Base-by-base conservation (phyloP, 2,113 vertebrate species). In the Andinoacara biseriatus region DNA sequence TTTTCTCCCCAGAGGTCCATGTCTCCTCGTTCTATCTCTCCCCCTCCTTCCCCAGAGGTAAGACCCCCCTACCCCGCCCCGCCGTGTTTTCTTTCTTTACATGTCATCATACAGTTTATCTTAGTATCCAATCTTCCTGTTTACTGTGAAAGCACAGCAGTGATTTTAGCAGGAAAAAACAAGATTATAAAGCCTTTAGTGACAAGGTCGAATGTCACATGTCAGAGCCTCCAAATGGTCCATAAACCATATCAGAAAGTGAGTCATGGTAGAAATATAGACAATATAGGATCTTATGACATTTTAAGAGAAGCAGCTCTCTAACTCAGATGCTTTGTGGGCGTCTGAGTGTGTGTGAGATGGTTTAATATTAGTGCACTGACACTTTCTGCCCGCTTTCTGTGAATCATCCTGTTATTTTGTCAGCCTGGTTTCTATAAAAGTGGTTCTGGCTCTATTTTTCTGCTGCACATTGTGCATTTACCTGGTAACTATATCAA, bases 21-120 rank as follows among this genome's bases (percentile, higher is more conserved):
- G 93, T 98, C 97, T 58, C 97, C 98, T 89, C 97, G 95, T 82
- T 98, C 97, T 88, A 95, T 97, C 85, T 98, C 98, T 65, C 97
- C 97, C 60, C 96, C 96, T 74, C 94, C 96, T 0, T 98, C 97
- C 75, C 97, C 97, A 0, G 97, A 98, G 96, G 98, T 98, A 81
- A 86, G 74, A 80, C 20, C 38, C 8, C 3, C 14, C 2, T 1
- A 20, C 0, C 8, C 26, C 26, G 2, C 26, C 26, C 26, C 26
- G 26, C 26, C 52, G 2, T 10, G 22, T 15, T 46, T 26, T 49
- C 63, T 18, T 49, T 52, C 43, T 52, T 69, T 69, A 69, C 24
- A 69, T 52, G 10, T 29, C 24, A 2, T 69, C 22, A 18, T 49
- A 26, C 49, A 29, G 15, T 67, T 67, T 1, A 69, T 69, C 24